Evolutionary conservation across 2,113 vertebrate genomes (phyloP).

Genomic region (Hydrochoerus hydrochaeris): DNA sequence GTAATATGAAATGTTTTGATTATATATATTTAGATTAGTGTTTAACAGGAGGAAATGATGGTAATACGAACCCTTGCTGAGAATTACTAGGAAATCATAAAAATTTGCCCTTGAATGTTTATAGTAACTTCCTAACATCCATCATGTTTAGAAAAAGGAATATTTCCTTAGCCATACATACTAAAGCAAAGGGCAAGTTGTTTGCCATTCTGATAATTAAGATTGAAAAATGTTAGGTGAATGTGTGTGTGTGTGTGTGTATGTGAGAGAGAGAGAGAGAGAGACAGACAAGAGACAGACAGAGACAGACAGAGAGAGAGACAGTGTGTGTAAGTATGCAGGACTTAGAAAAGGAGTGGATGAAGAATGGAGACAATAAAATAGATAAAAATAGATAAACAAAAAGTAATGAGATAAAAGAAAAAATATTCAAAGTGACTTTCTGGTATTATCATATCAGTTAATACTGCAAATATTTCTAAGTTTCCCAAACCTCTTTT

Average conservation of each 20-base stretch:
- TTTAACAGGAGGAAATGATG: background rate
- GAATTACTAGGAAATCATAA: background rate
- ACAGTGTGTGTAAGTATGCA: background rate
- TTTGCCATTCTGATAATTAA: background rate
- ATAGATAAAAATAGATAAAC: background rate
- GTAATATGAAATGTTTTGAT: background rate
- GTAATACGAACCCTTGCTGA: background rate
- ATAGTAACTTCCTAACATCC: background rate
- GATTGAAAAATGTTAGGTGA: background rate
- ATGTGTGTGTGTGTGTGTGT: background rate
- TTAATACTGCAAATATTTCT: background rate
- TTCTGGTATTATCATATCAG: background rate
- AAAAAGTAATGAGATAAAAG: background rate
- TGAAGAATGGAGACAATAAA: background rate
- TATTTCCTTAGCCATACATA: background rate
- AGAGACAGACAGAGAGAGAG: too few species aligned
- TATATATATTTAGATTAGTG: background rate
- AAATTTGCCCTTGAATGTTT: background rate
- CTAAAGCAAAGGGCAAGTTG: background rate
- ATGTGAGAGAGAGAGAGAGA: too few species aligned
- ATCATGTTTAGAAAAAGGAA: background rate
- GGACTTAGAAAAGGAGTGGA: too few species aligned
- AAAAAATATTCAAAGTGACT: background rate
- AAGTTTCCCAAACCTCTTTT: background rate
- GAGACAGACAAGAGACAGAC: too few species aligned